phyloP scores from a whole-genome alignment of 1,140 invertebrate genomes.

The Bombyx mori region DNA sequence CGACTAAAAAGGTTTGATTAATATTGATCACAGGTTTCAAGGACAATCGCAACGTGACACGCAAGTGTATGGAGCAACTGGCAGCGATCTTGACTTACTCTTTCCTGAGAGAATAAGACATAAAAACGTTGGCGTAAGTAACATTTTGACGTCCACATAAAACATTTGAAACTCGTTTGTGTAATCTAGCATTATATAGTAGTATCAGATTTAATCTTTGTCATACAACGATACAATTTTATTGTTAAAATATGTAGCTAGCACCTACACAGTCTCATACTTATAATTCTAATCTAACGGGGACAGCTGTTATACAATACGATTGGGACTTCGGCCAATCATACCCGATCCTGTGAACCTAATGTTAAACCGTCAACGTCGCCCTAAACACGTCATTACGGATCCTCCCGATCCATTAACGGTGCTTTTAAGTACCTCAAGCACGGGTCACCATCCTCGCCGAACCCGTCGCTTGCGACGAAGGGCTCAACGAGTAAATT shows the following conservation, averaged over 20 bases:
- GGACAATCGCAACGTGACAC: constrained; percentile 60
- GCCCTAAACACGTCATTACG: too few species aligned
- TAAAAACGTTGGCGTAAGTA: constrained; percentile 79
- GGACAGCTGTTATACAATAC: too few species aligned
- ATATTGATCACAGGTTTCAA: constrained; percentile 50
- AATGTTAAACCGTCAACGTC: too few species aligned
- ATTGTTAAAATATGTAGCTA: not conserved
- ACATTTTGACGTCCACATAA: not conserved
- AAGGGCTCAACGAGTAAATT: too few species aligned
- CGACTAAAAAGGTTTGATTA: not conserved
- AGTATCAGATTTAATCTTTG: not conserved
- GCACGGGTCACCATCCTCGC: too few species aligned
- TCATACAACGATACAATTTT: not conserved
- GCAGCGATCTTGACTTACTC: constrained; percentile 85
- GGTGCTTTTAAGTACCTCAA: too few species aligned
- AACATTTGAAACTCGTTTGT: not conserved
- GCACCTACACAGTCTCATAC: too few species aligned
- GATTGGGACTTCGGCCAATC: too few species aligned
- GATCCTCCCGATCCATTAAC: too few species aligned
- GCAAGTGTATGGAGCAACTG: constrained; percentile 66
- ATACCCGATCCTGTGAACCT: too few species aligned
- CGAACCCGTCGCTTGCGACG: too few species aligned
- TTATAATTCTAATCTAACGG: too few species aligned
- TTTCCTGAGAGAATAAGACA: constrained; percentile 90
- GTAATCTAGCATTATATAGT: not conserved